Evolutionary conservation across 2,888 invertebrate species (phyloP).

Genomic region (Chorisops tibialis): DNA sequence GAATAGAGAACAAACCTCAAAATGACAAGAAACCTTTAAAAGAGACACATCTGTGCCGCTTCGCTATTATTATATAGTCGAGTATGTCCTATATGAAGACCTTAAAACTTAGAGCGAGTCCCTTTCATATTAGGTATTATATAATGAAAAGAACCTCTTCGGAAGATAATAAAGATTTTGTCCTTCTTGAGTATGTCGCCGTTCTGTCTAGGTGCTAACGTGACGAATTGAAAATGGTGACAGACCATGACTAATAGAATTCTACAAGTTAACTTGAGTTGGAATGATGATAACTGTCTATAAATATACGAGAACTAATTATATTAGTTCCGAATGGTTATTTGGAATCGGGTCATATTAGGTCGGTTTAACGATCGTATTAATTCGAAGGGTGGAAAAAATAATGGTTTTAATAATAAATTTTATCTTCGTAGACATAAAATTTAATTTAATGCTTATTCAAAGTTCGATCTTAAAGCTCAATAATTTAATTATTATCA

Average conservation of each 20-base stretch:
- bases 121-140: not conserved
- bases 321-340: constrained; percentile 3
- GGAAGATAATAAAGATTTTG: not conserved
- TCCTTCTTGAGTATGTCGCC: constrained; percentile 8
- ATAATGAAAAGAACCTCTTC: not conserved
- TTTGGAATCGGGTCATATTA: not conserved
- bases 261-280: not conserved
- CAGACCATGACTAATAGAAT: constrained; percentile 3
- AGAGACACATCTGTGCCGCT: constrained; percentile 16
- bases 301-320: constrained; percentile 5
- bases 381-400: too few species aligned
- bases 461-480: too few species aligned
- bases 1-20: constrained; percentile 13
- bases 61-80: constrained; percentile 2
- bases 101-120: not conserved
- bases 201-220: constrained; percentile 20
- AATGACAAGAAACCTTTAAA: not conserved
- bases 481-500: too few species aligned
- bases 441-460: too few species aligned
- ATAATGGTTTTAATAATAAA: too few species aligned
- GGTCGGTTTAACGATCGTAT: too few species aligned
- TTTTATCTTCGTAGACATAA: too few species aligned
- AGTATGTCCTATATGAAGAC: too few species aligned
- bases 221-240: constrained; percentile 20
- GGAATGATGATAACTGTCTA: not conserved